Base-by-base conservation (phyloP, 2,797 vertebrate genomes). In the Thunnus albacares region DNA sequence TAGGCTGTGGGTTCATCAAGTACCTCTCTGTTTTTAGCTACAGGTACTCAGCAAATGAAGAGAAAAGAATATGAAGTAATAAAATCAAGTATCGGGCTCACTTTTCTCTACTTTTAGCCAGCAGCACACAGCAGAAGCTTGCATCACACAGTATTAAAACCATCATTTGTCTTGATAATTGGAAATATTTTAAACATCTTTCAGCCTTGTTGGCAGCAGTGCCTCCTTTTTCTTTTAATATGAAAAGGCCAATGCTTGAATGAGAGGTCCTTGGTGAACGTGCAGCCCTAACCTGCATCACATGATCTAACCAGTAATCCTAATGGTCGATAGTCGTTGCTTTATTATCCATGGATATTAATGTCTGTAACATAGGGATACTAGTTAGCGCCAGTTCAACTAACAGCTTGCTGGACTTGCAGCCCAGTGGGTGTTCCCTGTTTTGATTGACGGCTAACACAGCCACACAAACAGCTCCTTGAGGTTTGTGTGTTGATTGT, bases 371-470 rank as follows among this genome's bases (percentile, higher is more conserved):
- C 66, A 59, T 38, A 43, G 67, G 43, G 61, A 30, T 57, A 10
- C 55, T 77, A 35, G 35, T 75, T 84, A 76, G 61, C 79, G 57
- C 45, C 80, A 70, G 24, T 86, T 91, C 43, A 71, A 95, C 94
- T 95, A 95, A 96, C 93, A 45, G 93, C 92, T 93, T 94, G 93
- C 82, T 76, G 88, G 88, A 91, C 85, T 92, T 92, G 91, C 91
- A 80, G 85, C 92, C 88, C 83, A 76, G 91, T 94, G 79, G 82
- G 84, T 93, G 80, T 57, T 72, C 87, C 92, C 81, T 79, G 77
- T 88, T 89, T 79, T 92, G 89, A 92, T 59, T 90, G 78, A 93
- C 88, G 83, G 92, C 91, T 94, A 92, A 95, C 91, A 71, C 60
- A 81, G 77, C 88, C 93, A 95, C 93, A 94, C 94, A 95, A 92